Evolutionary conservation across 2,797 vertebrate genomes (phyloP).

Genomic region (Danio choprae): DNA sequence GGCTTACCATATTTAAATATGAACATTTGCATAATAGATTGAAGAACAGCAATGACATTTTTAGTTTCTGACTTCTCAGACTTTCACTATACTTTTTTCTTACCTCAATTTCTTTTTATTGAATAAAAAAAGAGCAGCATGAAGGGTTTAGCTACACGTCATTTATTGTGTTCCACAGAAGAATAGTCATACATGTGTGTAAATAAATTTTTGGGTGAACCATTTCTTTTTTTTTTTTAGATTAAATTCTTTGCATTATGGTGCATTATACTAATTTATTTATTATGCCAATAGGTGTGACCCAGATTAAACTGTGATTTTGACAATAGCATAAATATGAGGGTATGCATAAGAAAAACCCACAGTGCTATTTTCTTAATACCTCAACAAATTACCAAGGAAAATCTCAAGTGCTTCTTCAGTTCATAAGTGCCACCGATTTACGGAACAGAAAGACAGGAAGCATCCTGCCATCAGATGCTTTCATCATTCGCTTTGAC

Average conservation of each 20-base stretch:
- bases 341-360: neutral
- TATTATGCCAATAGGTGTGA: neutral
- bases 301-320: neutral
- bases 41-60: neutral
- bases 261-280: neutral
- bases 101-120: constrained; percentile 16
- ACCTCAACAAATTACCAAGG: constrained; percentile 7
- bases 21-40: neutral
- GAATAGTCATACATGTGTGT: neutral
- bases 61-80: no score
- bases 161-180: neutral
- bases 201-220: constrained; percentile 1
- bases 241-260: neutral
- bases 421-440: constrained; percentile 12
- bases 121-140: neutral
- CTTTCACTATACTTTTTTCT: no score
- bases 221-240: neutral
- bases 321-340: constrained; percentile 15
- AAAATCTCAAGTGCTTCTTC: constrained; percentile 9
- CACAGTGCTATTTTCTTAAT: constrained; percentile 4
- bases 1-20: neutral
- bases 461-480: constrained; percentile 42
- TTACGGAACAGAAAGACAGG: constrained; percentile 34
- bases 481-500: constrained; percentile 36
- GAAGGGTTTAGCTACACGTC: neutral